Evolutionary conservation across 2,113 vertebrate genomes (phyloP).

Genomic region (Burhinus bistriatus): DNA sequence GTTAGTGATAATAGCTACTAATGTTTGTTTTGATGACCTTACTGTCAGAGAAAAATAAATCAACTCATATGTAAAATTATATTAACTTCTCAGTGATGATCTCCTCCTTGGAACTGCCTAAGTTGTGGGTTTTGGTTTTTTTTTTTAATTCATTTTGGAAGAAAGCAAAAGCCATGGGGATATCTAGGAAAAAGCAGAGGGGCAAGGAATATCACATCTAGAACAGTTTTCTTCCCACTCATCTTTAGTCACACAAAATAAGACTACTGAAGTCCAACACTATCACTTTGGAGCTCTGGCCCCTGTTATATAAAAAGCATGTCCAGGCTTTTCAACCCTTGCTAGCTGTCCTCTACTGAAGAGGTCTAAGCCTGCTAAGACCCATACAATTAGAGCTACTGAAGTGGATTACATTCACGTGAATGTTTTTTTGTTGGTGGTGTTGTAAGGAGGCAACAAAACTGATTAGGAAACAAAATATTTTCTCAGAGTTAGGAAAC

Average conservation of each 20-base stretch:
- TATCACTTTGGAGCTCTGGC: not conserved
- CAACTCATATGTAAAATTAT: not conserved
- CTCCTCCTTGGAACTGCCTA: not conserved
- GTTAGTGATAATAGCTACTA: not conserved
- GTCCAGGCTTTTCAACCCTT: not conserved
- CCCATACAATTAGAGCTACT: conserved; percentile 13
- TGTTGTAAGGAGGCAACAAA: not conserved
- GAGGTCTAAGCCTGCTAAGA: conserved; percentile 35
- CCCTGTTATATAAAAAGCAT: not conserved
- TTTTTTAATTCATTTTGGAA: not conserved
- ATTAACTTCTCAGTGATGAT: not conserved
- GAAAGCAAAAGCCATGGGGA: not conserved
- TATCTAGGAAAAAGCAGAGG: not conserved
- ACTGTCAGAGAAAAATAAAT: not conserved
- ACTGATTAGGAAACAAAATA: not conserved
- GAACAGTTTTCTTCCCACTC: not conserved
- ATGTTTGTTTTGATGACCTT: not conserved
- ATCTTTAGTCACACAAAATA: not conserved
- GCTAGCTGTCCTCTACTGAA: not conserved
- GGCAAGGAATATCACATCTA: not conserved
- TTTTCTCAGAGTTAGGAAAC: not conserved
- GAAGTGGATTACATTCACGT: not conserved
- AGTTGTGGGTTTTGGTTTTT: not conserved
- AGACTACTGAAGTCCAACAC: not conserved
- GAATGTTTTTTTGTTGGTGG: not conserved